Evolutionary conservation across 2,888 invertebrate species (phyloP).

Genomic region (Eristalis arbustorum): DNA sequence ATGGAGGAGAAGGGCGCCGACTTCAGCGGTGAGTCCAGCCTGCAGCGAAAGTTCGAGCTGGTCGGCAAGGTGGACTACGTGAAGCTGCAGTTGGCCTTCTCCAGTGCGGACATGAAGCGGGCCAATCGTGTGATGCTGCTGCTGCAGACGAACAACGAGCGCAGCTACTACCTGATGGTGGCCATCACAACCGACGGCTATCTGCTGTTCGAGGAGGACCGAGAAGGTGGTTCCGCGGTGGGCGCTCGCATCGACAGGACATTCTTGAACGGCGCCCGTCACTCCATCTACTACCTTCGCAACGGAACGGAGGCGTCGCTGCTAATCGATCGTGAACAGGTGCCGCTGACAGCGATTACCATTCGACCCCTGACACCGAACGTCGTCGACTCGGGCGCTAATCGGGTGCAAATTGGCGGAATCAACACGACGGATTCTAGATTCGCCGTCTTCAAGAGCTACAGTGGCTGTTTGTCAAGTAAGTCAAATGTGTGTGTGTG

Average conservation of each 20-base stretch:
- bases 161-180: conserved; percentile 91
- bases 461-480: conserved; percentile 95
- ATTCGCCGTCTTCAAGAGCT: conserved; percentile 91
- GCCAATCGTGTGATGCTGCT: conserved; percentile 89
- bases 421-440: conserved; percentile 91
- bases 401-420: conserved; percentile 93
- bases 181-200: conserved; percentile 91
- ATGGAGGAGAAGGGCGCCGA: conserved; percentile 94
- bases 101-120: conserved; percentile 88
- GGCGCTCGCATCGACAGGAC: conserved; percentile 89
- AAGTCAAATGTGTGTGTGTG: conserved; percentile 78
- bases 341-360: conserved; percentile 85
- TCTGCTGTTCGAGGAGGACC: conserved; percentile 91
- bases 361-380: conserved; percentile 85
- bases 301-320: conserved; percentile 87
- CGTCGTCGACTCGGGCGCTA: conserved; percentile 85
- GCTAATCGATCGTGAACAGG: conserved; percentile 88
- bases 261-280: conserved; percentile 89
- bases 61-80: conserved; percentile 86
- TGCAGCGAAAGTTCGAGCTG: conserved; percentile 88
- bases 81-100: conserved; percentile 92
- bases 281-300: conserved; percentile 87
- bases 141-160: conserved; percentile 90
- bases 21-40: conserved; percentile 91
- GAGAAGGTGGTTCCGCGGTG: conserved; percentile 84